Evolutionary conservation across 2,797 vertebrate species (phyloP).

Genomic region (Dermochelys coriacea): DNA sequence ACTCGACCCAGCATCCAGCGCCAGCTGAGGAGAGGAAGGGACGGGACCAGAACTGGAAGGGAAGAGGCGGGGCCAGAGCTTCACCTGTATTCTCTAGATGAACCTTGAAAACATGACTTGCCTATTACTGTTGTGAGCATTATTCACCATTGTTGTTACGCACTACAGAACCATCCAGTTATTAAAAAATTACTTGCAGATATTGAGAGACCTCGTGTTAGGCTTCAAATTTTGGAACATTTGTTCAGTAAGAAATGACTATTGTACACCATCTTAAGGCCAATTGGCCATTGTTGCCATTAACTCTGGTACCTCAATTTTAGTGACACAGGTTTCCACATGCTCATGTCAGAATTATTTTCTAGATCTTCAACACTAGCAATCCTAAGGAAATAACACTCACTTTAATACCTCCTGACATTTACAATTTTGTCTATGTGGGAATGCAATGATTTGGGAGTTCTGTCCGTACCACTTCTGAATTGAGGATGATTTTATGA

Average conservation of each 20-base stretch:
- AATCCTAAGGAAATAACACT: background rate
- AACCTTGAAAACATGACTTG: background rate
- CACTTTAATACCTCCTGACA: background rate
- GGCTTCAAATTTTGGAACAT: background rate
- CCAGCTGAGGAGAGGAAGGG: no score
- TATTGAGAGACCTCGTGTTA: background rate
- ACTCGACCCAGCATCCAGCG: no score
- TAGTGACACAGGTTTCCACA: background rate
- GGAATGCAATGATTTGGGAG: background rate
- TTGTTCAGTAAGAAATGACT: background rate
- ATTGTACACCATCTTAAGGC: background rate
- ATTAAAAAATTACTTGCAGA: background rate
- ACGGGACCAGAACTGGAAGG: no score
- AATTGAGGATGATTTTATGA: background rate
- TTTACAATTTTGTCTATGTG: background rate
- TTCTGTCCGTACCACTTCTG: background rate
- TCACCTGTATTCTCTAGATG: background rate
- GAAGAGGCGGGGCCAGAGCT: no score
- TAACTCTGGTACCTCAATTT: background rate
- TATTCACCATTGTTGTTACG: background rate
- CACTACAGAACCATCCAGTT: accelerated
- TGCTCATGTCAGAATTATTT: background rate
- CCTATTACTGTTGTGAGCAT: background rate
- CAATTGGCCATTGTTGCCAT: background rate
- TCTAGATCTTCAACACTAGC: background rate